A percentile compares a stretch with the other conserved stretches of the same genome.
Conservation (phyloP, 2,888 invertebrate species). For the Oscheius myriophilus region DNA sequence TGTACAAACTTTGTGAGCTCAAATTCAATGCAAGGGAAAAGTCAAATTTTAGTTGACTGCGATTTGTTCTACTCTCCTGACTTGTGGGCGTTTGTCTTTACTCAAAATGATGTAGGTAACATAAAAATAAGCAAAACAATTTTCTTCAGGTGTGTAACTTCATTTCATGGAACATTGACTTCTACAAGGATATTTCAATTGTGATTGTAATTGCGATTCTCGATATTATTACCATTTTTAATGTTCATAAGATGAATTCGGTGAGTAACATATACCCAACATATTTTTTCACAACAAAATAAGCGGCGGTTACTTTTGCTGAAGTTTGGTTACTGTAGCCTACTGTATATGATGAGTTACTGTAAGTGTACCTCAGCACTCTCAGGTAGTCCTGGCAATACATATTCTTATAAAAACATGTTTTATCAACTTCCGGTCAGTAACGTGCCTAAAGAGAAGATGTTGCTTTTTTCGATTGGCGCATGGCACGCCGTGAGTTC, state of each 20-base stretch:
- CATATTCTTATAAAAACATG: no score
- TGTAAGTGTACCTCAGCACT: no score
- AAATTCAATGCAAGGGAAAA: not conserved
- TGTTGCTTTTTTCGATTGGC: no score
- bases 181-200: conserved; percentile 13
- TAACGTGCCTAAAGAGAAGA: no score
- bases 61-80: not conserved
- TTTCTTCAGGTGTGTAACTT: conserved; percentile 2
- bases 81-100: conserved; percentile 4
- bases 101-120: not conserved
- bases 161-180: conserved; percentile 17
- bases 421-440: no score
- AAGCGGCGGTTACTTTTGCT: no score
- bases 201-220: conserved; percentile 12
- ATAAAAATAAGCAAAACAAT: no score
- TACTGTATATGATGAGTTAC: no score
- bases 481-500: no score
- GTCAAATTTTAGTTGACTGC: conserved; percentile 1
- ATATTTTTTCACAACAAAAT: not conserved
- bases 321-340: no score
- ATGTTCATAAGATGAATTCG: not conserved
- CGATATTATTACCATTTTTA: conserved; percentile 16
- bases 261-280: not conserved
- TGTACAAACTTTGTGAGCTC: conserved; percentile 14
- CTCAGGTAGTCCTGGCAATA: no score